A percentile compares a stretch with the other conserved stretches of the same genome.
phyloP scores from a whole-genome alignment of 2,888 invertebrate genomes.

The Platycheirus rosarum region DNA sequence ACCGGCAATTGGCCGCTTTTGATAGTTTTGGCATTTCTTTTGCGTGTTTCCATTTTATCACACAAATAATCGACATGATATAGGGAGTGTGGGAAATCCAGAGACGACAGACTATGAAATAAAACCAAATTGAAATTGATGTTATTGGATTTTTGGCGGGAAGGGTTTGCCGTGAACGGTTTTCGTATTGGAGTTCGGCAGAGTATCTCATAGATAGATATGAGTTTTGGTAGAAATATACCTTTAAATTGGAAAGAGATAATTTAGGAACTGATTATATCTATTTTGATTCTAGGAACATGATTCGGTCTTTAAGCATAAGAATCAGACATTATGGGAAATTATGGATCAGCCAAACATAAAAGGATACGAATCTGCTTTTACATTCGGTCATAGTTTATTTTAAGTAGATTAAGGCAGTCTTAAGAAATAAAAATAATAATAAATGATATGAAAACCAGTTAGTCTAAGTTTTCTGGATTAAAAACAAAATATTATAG shows the following conservation, averaged over 20 bases:
- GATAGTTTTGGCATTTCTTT: conserved; percentile 34
- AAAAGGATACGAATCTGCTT: too few species aligned
- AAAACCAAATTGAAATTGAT: conserved; percentile 27
- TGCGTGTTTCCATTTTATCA: conserved; percentile 25
- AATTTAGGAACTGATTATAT: neutral
- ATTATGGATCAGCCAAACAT: too few species aligned
- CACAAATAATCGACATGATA: conserved; percentile 44
- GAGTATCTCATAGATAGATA: too few species aligned
- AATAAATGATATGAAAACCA: too few species aligned
- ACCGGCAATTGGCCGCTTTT: conserved; percentile 70
- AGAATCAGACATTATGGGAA: too few species aligned
- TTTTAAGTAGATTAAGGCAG: too few species aligned
- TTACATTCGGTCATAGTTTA: too few species aligned
- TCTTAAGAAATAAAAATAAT: too few species aligned
- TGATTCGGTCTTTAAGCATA: neutral
- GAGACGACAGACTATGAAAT: neutral
- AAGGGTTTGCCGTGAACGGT: too few species aligned
- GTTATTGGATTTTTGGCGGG: conserved; percentile 5
- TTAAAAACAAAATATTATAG: too few species aligned
- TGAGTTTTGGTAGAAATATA: neutral
- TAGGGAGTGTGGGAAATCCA: conserved; percentile 53
- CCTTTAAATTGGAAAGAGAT: neutral
- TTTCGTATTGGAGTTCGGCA: too few species aligned
- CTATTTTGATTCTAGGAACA: conserved; percentile 6
- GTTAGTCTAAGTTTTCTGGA: too few species aligned